Evolutionary conservation across 2,888 invertebrate genomes (phyloP), one percentile per base, ranked within the genome.

Genomic region (Cephus spinipes): DNA sequence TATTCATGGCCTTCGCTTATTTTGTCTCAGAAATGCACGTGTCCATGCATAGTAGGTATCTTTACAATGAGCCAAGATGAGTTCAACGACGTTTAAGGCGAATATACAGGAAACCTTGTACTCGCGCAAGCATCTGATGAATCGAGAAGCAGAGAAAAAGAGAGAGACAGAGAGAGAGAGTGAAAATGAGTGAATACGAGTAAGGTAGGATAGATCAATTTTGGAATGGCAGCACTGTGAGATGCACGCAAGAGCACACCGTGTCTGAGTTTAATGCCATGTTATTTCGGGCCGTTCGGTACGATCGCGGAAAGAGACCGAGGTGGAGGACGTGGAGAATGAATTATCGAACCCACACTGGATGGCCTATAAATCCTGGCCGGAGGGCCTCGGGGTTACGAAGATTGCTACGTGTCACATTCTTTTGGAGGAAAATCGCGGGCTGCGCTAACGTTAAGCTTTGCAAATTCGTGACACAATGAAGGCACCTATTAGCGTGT

Each of bases 381-480:
- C 76, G 79, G 69, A 77, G 71, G 79, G 81, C 82, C 81, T 81
- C 76, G 84, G 84, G 83, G 81, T 84, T 82, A 83, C 81, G 79
- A 84, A 87, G 83, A 87, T 87, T 87, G 86, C 83, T 84, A 86
- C 84, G 86, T 87, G 86, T 87, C 87, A 86, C 83, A 82, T 83
- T 84, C 84, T 81, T 55, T 55, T 82, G 84, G 71, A 78, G 83
- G 85, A 84, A 87, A 87, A 87, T 83, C 84, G 83, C 23, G 84
- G 83, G 77, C 83, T 81, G 73, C 15, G 23, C 55, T 6, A 71
- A 71, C 71, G 31, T 71, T 34, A 30, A 30, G 71, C 30, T 31
- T 23, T 31, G 33, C 71, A 33, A 23, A 71, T 71, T 71, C 30
- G 71, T 34, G 71, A 71, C 71, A 55, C 23, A 55, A 55, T 55